Evolutionary conservation across 2,888 invertebrate genomes (phyloP).

Genomic region (Bimastos eiseni): DNA sequence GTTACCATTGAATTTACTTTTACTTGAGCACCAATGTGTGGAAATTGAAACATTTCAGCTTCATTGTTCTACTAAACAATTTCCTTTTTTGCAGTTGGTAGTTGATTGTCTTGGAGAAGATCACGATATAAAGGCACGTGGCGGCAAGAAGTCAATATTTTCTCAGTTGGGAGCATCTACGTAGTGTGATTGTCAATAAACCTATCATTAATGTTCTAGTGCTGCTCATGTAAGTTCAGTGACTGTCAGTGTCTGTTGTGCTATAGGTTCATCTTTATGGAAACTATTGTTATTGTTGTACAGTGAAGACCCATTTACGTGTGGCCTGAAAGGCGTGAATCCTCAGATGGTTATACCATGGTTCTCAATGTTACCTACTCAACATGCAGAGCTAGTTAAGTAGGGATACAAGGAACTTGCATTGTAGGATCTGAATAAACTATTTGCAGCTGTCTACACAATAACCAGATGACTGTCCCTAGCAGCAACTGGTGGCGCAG

Average conservation of each 20-base stretch:
- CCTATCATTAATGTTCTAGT: background rate
- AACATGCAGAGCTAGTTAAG: too few relatives aligned
- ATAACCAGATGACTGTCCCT: too few relatives aligned
- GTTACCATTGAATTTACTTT: background rate
- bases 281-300: background rate
- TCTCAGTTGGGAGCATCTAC: constrained; percentile 32
- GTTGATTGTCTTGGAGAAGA: constrained; percentile 57
- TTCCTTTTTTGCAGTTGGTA: constrained; percentile 49
- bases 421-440: too few relatives aligned
- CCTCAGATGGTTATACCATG: too few relatives aligned
- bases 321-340: too few relatives aligned
- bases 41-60: background rate
- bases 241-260: background rate
- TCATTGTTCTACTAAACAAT: background rate
- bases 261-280: background rate
- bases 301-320: background rate
- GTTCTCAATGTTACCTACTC: too few relatives aligned
- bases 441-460: too few relatives aligned
- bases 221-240: background rate
- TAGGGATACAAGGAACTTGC: too few relatives aligned
- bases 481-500: too few relatives aligned
- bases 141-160: constrained; percentile 39
- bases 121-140: constrained; percentile 39
- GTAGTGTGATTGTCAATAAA: background rate
- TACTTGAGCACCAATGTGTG: background rate